A percentile compares a stretch with the other conserved stretches of the same genome.
Conservation (phyloP, 1,140 invertebrate genomes). For the Chionoecetes opilio region DNA sequence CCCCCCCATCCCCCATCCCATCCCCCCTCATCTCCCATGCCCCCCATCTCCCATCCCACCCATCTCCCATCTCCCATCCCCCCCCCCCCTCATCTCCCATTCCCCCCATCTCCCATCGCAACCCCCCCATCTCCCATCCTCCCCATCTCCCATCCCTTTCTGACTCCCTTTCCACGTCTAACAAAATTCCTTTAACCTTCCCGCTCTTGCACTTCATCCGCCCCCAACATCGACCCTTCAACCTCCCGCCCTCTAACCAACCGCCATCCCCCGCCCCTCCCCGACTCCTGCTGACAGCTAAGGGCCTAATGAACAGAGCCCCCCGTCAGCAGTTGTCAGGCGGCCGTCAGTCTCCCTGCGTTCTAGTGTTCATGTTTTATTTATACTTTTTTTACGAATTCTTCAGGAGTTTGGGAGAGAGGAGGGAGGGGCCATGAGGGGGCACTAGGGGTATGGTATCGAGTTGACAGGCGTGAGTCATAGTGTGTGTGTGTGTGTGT, state of each 20-base stretch:
- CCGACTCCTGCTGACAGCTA: background rate
- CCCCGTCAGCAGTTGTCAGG: constrained; percentile 23
- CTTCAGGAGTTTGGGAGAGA: background rate
- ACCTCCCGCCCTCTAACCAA: background rate
- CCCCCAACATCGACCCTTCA: no score
- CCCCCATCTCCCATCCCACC: no score
- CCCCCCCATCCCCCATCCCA: no score
- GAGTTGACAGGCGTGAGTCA: background rate
- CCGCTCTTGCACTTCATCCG: no score
- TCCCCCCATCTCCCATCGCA: no score
- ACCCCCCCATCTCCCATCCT: no score
- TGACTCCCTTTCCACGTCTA: no score
- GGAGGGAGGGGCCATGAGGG: background rate
- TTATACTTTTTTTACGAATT: constrained; percentile 32
- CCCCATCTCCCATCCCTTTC: no score
- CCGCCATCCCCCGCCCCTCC: background rate
- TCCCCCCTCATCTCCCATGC: no score
- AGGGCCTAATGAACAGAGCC: constrained; percentile 16
- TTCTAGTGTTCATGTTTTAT: constrained; percentile 21
- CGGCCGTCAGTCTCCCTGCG: background rate
- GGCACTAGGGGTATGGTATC: background rate
- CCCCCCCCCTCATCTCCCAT: background rate
- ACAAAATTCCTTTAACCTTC: no score
- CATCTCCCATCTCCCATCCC: no score
- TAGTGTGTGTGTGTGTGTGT: constrained; percentile 12